Evolutionary conservation across 2,888 invertebrate species (phyloP).

Genomic region (Drosophila rubida): DNA sequence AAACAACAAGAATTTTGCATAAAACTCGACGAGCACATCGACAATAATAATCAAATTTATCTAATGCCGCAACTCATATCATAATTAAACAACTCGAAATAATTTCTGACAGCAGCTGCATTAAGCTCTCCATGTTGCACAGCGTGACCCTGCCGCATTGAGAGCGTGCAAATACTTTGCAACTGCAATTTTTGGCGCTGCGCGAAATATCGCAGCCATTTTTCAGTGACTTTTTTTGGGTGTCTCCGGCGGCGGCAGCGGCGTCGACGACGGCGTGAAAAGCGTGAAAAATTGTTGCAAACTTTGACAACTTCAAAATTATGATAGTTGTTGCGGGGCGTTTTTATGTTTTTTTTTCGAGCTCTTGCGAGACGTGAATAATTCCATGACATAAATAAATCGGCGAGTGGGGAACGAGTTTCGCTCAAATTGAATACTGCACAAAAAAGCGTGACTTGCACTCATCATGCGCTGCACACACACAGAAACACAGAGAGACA

Average conservation of each 20-base stretch:
- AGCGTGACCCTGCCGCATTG: neutral
- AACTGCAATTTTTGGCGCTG: slow-evolving; percentile 52
- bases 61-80: slow-evolving; percentile 62
- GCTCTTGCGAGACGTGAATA: slow-evolving; percentile 49
- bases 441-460: slow-evolving; percentile 37
- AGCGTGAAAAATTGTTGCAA: slow-evolving; percentile 76
- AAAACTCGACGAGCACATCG: slow-evolving; percentile 32
- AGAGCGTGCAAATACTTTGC: slow-evolving; percentile 24
- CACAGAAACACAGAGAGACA: neutral
- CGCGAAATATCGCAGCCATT: slow-evolving; percentile 52
- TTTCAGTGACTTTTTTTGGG: slow-evolving; percentile 11
- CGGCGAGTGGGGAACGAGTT: slow-evolving; percentile 40
- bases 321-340: slow-evolving; percentile 53
- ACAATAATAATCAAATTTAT: slow-evolving; percentile 65
- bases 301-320: slow-evolving; percentile 72
- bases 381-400: slow-evolving; percentile 73
- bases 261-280: slow-evolving; percentile 36
- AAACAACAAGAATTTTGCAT: slow-evolving; percentile 26
- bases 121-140: slow-evolving; percentile 32
- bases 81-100: slow-evolving; percentile 56
- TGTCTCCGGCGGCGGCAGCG: slow-evolving; percentile 19
- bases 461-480: slow-evolving; percentile 2
- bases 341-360: slow-evolving; percentile 31
- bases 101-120: slow-evolving; percentile 39
- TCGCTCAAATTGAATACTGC: slow-evolving; percentile 57